phyloP scores from a whole-genome alignment of 2,113 vertebrate genomes.

The Percina caprodes region DNA sequence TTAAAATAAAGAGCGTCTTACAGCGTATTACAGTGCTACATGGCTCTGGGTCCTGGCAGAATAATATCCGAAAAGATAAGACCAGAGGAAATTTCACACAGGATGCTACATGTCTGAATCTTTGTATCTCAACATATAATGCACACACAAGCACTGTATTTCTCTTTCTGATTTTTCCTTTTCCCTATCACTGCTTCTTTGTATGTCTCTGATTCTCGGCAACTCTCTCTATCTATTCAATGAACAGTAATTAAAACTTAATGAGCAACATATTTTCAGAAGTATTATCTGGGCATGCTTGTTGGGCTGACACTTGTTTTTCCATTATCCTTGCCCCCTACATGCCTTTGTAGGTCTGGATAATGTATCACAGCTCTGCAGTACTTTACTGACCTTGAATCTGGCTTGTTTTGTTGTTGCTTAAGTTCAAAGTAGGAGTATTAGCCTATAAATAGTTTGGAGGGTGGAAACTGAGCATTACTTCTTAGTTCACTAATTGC shows the following conservation, averaged over 20 bases:
- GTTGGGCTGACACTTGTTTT: conserved; percentile 10
- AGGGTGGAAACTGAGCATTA: no score
- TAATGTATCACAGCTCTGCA: conserved; percentile 28
- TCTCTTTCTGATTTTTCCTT: background rate
- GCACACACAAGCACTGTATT: background rate
- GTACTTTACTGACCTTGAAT: conserved; percentile 26
- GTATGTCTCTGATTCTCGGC: background rate
- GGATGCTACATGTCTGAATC: conserved; percentile 6
- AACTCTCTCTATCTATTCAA: background rate
- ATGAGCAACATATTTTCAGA: conserved; percentile 3
- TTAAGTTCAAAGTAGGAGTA: background rate
- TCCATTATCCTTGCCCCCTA: background rate
- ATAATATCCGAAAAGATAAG: conserved; percentile 15
- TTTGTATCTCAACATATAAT: background rate
- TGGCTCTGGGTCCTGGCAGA: conserved; percentile 11
- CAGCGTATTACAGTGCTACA: no score
- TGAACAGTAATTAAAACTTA: conserved; percentile 14
- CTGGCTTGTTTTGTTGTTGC: conserved; percentile 8
- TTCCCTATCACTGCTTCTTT: background rate
- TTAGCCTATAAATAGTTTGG: no score
- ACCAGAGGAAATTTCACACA: conserved; percentile 36
- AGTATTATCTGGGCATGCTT: conserved; percentile 17
- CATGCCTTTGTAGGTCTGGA: conserved; percentile 27
- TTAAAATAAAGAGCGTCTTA: conserved; percentile 35
- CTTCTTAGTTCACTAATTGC: conserved; percentile 14